phyloP scores from a whole-genome alignment of 2,888 invertebrate species.

The Heliconius hortense region DNA sequence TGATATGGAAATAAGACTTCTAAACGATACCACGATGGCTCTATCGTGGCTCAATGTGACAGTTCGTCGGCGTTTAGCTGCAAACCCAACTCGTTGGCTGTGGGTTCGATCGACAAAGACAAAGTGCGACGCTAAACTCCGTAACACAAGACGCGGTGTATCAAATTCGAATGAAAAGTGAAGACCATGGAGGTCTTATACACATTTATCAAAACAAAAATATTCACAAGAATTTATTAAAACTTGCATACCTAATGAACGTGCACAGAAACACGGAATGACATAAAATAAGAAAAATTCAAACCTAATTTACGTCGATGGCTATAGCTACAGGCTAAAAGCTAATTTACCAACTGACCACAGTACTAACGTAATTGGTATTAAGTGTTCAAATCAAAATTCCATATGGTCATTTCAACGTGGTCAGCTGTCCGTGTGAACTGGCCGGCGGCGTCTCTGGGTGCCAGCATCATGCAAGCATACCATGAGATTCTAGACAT shows the following conservation, averaged over 20 bases:
- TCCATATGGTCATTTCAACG: constrained; percentile 32
- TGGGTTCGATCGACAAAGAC: too few species aligned
- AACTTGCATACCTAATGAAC: neutral
- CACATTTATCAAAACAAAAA: neutral
- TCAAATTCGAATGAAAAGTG: too few species aligned
- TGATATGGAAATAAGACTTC: too few species aligned
- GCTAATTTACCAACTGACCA: constrained; percentile 14
- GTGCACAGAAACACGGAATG: neutral
- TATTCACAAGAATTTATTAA: neutral
- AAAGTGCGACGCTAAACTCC: too few species aligned
- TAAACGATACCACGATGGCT: too few species aligned
- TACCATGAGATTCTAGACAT: constrained; percentile 20
- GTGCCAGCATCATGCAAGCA: constrained; percentile 32
- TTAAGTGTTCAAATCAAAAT: constrained; percentile 33
- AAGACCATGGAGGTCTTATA: too few species aligned
- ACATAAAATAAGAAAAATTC: neutral
- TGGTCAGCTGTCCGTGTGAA: constrained; percentile 32
- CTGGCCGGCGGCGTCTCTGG: constrained; percentile 24
- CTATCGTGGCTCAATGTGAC: too few species aligned
- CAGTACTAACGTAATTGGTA: constrained; percentile 21
- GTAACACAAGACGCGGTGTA: too few species aligned
- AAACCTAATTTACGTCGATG: constrained; percentile 3
- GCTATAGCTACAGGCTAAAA: neutral
- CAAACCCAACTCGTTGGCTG: too few species aligned
- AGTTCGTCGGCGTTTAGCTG: too few species aligned